Base-by-base conservation (phyloP, 2,797 vertebrate genomes). In the Sternarchorhynchus goeldii region DNA sequence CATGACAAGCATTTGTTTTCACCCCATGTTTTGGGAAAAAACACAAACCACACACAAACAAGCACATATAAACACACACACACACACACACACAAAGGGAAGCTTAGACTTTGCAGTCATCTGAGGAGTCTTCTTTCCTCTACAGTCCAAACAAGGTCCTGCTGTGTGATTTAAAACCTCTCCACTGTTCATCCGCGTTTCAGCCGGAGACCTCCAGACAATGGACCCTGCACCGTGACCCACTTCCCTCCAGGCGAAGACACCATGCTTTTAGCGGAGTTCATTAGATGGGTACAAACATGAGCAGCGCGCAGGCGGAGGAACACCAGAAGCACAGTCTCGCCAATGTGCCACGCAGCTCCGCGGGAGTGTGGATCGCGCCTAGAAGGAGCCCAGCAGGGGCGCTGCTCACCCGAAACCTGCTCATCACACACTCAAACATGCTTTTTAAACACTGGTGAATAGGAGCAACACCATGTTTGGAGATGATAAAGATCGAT, bases 331-430 rank as follows among this genome's bases (percentile, higher is more conserved):
- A 78, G 83, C 81, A 78, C 83, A 78, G 76, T 78, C 77, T 76
- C 57, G 32, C 56, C 66, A 57, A 80, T 86, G 56, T 77, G 82
- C 84, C 82, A 84, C 85, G 77, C 83, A 86, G 66, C 57, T 65
- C 60, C 66, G 58, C 60, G 71, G 59, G 67, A 76, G 57, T 76
- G 56, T 45, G 65, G 21, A 81, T 65, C 75, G 36, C 57, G 72
- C 34, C 45, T 57, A 63, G 20, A 68, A 55, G 72, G 64, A 73
- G 60, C 63, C 64, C 62, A 25, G 36, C 71, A 45, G 34, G 21
- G 63, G 56, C 3, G 20, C 4, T 25, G 74, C 29, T 29, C n/a
- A 8, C 64, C 73, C 65, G 25, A 21, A 60, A 66, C 63, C 59
- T 4, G 70, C 71, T 50, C 29, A 71, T 63, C 78, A 75, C 60